Conservation (phyloP, 1,140 invertebrate species). For the Catajapyx aquilonaris region DNA sequence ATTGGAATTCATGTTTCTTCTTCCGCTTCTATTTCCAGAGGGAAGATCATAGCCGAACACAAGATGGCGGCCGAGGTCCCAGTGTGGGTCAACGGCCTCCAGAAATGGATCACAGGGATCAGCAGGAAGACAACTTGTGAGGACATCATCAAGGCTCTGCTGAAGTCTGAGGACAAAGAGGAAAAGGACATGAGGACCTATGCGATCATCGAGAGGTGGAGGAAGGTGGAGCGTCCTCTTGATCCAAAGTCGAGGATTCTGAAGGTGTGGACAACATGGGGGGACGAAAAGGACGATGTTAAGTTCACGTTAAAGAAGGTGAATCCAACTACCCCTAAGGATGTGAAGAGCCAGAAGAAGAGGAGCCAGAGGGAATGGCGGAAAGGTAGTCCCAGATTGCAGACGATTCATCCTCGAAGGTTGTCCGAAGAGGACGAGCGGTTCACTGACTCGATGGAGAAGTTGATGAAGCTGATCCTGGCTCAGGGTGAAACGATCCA, state of each 20-base stretch:
- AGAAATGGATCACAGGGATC: constrained; percentile 57
- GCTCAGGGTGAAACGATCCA: constrained; percentile 64
- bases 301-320: constrained; percentile 20
- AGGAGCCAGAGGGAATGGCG: constrained; percentile 4
- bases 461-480: constrained; percentile 49
- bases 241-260: constrained; percentile 42
- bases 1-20: too few relatives aligned
- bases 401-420: constrained; percentile 11
- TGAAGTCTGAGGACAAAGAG: constrained; percentile 21
- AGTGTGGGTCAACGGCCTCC: constrained; percentile 47
- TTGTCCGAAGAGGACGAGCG: constrained; percentile 11
- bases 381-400: constrained; percentile 5
- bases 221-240: constrained; percentile 43
- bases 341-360: constrained; percentile 8
- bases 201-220: constrained; percentile 38
- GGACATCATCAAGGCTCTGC: constrained; percentile 46
- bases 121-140: constrained; percentile 49
- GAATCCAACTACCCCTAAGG: constrained; percentile 6
- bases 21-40: too few relatives aligned
- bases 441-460: constrained; percentile 32
- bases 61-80: constrained; percentile 34
- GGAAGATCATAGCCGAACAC: too few relatives aligned
- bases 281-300: constrained; percentile 44
- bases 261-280: constrained; percentile 53
- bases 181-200: constrained; percentile 19